These are phyloP conservation scores for Crotalus helleri DNA, from an alignment of 2,113 vertebrate genomes.

Conservation along the genomic window DNA sequence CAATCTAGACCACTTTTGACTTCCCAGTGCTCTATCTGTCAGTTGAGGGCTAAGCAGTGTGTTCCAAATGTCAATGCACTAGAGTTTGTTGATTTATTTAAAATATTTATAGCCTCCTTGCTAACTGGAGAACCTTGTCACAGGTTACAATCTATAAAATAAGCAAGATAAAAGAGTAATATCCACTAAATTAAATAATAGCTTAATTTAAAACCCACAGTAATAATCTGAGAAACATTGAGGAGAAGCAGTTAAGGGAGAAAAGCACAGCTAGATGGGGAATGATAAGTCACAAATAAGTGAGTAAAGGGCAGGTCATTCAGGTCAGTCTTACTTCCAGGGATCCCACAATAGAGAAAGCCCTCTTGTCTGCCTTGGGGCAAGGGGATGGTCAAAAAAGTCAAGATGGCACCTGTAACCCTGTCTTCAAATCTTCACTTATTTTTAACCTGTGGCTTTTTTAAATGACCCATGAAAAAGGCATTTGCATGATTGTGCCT, in stretches of 20 bases:
- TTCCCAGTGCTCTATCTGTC: not conserved
- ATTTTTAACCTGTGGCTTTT: not conserved
- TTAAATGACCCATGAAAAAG: not conserved
- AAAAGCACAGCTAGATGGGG: not conserved
- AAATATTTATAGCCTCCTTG: not conserved
- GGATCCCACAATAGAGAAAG: not conserved
- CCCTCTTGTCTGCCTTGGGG: not conserved
- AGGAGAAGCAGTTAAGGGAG: not conserved
- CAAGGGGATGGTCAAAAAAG: not conserved
- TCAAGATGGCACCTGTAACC: not conserved
- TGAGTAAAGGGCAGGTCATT: not conserved
- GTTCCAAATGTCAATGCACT: conserved; percentile 28
- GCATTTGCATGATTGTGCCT: not conserved
- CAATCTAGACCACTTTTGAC: conserved; percentile 7
- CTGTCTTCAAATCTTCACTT: not conserved
- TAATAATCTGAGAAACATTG: not conserved
- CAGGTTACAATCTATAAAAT: not conserved
- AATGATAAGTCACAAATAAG: not conserved
- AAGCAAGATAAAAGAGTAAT: not conserved
- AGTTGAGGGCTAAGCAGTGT: conserved; percentile 20
- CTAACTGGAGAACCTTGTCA: not conserved
- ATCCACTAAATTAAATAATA: not conserved
- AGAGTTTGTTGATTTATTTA: not conserved
- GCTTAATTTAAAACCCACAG: not conserved
- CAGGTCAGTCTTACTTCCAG: not conserved